Percentiles rank a stretch among this genome's conserved stretches.
Evolutionary conservation across 2,113 vertebrate species (phyloP).

Genomic region (Tapirus terrestris): DNA sequence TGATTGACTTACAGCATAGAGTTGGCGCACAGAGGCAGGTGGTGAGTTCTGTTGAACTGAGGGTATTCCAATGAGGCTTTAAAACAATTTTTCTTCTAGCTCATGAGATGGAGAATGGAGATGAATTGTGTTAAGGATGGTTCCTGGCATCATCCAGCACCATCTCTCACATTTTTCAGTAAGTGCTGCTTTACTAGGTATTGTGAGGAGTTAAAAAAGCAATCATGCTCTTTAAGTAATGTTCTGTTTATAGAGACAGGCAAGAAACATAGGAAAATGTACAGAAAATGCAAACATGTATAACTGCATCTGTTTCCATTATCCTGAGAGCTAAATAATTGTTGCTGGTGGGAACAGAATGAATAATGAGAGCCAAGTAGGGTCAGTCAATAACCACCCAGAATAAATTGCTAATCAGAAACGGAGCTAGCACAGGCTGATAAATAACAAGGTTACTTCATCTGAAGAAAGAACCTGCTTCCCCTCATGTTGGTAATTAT

Average conservation of each 20-base stretch:
- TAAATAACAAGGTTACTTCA: constrained; percentile 70
- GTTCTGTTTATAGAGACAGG: not conserved
- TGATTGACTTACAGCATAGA: not conserved
- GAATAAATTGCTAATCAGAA: constrained; percentile 74
- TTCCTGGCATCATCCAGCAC: not conserved
- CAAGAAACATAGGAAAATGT: not conserved
- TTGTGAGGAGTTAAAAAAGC: not conserved
- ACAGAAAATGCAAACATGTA: not conserved
- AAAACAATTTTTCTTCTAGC: constrained; percentile 15
- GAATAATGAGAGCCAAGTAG: constrained; percentile 27
- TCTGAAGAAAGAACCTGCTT: constrained; percentile 70
- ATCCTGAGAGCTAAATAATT: constrained; percentile 4
- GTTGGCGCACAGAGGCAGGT: not conserved
- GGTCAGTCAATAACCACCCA: constrained; percentile 50
- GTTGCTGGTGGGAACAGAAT: constrained; percentile 29
- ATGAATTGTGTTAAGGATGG: not conserved
- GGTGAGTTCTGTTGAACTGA: not conserved
- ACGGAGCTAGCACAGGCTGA: constrained; percentile 46
- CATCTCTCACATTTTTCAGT: not conserved
- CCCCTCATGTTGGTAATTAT: constrained; percentile 51
- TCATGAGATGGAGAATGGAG: not conserved
- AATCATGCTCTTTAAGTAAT: not conserved
- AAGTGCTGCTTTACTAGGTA: not conserved
- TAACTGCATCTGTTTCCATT: not conserved
- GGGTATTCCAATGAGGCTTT: not conserved